These are phyloP conservation scores for Rhyacophila brunnea DNA, from an alignment of 1,140 invertebrate species.

Conservation along the genomic window DNA sequence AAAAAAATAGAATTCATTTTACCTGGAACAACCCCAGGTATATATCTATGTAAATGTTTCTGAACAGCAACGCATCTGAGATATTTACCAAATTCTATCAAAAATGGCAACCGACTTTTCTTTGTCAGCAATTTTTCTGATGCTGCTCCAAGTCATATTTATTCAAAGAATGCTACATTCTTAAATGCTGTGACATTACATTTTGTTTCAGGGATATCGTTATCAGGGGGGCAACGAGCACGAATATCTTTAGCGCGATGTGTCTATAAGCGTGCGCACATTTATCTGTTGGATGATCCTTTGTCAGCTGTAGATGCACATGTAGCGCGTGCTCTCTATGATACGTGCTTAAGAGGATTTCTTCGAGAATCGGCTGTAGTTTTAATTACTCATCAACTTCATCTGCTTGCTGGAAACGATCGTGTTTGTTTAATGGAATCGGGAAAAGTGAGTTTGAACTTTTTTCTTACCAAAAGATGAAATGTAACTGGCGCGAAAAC, in stretches of 20 bases:
- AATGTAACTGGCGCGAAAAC: too few species aligned
- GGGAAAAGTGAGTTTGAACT: slow-evolving; percentile 37
- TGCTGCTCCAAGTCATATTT: background rate
- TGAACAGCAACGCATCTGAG: too few species aligned
- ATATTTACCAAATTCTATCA: too few species aligned
- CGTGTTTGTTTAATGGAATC: slow-evolving; percentile 52
- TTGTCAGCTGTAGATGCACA: slow-evolving; percentile 61
- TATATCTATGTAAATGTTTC: too few species aligned
- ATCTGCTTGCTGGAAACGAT: slow-evolving; percentile 59
- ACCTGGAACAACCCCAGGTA: too few species aligned
- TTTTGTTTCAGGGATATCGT: slow-evolving; percentile 42
- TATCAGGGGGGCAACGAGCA: slow-evolving; percentile 66
- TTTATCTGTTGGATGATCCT: slow-evolving; percentile 65
- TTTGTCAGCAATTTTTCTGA: too few species aligned
- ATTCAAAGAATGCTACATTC: background rate
- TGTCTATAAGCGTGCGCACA: slow-evolving; percentile 61
- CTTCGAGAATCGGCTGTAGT: slow-evolving; percentile 45
- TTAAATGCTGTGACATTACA: too few species aligned
- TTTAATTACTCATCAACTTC: slow-evolving; percentile 67
- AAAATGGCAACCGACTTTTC: too few species aligned
- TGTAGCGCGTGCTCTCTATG: slow-evolving; percentile 46
- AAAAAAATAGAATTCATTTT: too few species aligned
- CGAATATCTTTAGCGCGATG: slow-evolving; percentile 64
- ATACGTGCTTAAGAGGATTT: slow-evolving; percentile 40
- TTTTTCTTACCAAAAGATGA: too few species aligned